A percentile compares a stretch with the other conserved stretches of the same genome.
phyloP scores from a whole-genome alignment of 2,113 vertebrate species.

The Cyprinus carpio region DNA sequence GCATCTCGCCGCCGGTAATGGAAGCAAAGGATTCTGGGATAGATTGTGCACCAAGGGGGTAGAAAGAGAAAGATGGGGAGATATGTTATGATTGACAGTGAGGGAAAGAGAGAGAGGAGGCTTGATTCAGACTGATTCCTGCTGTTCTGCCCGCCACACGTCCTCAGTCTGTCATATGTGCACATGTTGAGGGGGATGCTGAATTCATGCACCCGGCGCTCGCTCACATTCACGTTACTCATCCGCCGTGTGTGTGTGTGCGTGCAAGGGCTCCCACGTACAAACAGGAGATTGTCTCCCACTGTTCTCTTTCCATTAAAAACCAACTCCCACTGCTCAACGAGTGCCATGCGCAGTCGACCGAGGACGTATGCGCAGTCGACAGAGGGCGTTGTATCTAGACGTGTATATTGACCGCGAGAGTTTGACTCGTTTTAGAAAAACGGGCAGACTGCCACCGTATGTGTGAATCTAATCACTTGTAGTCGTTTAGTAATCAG shows the following conservation, averaged over 20 bases:
- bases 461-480: neutral
- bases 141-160: conserved; percentile 44
- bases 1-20: conserved; percentile 1
- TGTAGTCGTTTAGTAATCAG: neutral
- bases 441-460: neutral
- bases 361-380: conserved; percentile 46
- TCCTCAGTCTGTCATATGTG: conserved; percentile 53
- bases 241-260: conserved; percentile 33
- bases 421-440: conserved; percentile 34
- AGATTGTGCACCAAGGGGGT: conserved; percentile 1
- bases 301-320: conserved; percentile 45
- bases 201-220: conserved; percentile 45
- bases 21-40: conserved; percentile 32
- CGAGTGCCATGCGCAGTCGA: conserved; percentile 45
- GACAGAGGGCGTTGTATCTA: conserved; percentile 52
- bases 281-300: conserved; percentile 47
- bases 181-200: conserved; percentile 46
- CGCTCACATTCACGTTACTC: conserved; percentile 32
- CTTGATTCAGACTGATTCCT: conserved; percentile 41
- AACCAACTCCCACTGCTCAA: conserved; percentile 49
- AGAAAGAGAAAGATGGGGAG: neutral
- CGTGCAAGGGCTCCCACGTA: conserved; percentile 25
- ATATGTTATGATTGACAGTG: conserved; percentile 45
- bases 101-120: conserved; percentile 38
- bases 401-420: no score